These are phyloP conservation scores for Meganola albula DNA, from an alignment of 2,888 invertebrate species.

Conservation along the genomic window DNA sequence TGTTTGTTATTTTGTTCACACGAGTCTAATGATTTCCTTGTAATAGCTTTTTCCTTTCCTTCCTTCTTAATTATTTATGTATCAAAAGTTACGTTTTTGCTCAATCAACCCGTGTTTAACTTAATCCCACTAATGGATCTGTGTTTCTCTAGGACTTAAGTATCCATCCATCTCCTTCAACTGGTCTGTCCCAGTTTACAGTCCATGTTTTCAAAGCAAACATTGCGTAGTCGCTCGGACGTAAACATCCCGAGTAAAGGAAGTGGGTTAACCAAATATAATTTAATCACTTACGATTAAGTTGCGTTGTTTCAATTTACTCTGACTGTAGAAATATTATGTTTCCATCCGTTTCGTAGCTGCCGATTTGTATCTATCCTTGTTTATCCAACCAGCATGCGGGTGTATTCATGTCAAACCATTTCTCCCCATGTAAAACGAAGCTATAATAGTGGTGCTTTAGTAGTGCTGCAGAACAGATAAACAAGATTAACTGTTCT, in stretches of 20 bases:
- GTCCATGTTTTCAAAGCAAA: slow-evolving; percentile 56
- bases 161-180: slow-evolving; percentile 29
- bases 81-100: slow-evolving; percentile 8
- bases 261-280: slow-evolving; percentile 57
- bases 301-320: slow-evolving; percentile 33
- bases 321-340: slow-evolving; percentile 16
- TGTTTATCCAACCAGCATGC: slow-evolving; percentile 51
- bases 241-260: slow-evolving; percentile 62
- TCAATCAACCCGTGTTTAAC: slow-evolving; percentile 18
- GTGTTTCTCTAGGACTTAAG: slow-evolving; percentile 40
- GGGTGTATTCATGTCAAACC: slow-evolving; percentile 56
- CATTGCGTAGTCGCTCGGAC: slow-evolving; percentile 46
- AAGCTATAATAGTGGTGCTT: no score
- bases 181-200: slow-evolving; percentile 48
- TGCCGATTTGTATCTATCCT: slow-evolving; percentile 31
- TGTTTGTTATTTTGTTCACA: no score
- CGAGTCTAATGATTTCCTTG: no score
- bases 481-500: slow-evolving; percentile 53
- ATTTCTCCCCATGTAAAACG: slow-evolving; percentile 34
- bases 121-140: slow-evolving; percentile 42
- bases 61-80: slow-evolving; percentile 7
- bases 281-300: slow-evolving; percentile 45
- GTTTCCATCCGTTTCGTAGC: slow-evolving; percentile 21
- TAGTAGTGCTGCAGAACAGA: slow-evolving; percentile 36
- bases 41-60: no score